Percentiles rank a stretch among this genome's conserved stretches.
Evolutionary conservation across 35 echinoderm and acorn worm species (phyloP).

Genomic region (Ophiothrix spiculata): DNA sequence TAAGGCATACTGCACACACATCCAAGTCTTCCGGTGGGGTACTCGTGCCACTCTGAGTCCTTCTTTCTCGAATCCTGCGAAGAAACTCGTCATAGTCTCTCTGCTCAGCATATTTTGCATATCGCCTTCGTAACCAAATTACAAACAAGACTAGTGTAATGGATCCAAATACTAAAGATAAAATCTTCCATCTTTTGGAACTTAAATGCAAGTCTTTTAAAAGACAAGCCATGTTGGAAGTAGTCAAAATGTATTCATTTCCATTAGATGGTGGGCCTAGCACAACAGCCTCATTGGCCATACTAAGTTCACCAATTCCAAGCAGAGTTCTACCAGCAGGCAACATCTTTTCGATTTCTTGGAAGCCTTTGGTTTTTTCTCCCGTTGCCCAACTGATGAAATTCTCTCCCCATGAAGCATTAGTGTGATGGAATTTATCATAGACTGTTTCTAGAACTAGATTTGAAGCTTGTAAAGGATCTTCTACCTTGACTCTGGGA

Average conservation of each 20-base stretch:
- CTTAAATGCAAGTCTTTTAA: constrained; percentile 67
- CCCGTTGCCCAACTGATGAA: constrained; percentile 96
- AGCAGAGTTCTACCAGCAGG: constrained; percentile 61
- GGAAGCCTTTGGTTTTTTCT: constrained; percentile 96
- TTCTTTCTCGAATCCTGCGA: constrained; percentile 34
- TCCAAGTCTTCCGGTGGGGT: constrained; percentile 30
- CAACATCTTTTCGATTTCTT: constrained; percentile 82
- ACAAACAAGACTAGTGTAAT: constrained; percentile 55
- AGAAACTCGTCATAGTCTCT: constrained; percentile 46
- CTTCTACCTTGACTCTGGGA: constrained; percentile 49
- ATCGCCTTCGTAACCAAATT: constrained; percentile 55
- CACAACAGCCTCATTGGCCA: constrained; percentile 40
- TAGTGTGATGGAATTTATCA: constrained; percentile 79
- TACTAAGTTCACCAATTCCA: constrained; percentile 76
- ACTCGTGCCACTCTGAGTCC: constrained; percentile 29
- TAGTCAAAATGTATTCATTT: constrained; percentile 62
- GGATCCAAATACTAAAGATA: constrained; percentile 63
- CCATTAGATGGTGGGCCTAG: constrained; percentile 65
- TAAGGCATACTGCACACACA: constrained; percentile 78
- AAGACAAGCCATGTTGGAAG: constrained; percentile 44
- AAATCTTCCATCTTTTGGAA: constrained; percentile 48
- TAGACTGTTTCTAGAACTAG: constrained; percentile 75
- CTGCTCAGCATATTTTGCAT: constrained; percentile 50
- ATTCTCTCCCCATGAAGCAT: constrained; percentile 66
- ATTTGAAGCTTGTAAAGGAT: constrained; percentile 61